Conservation (phyloP, 37 sponge, comb jelly and placozoan species). For the Mnemiopsis leidyi region DNA sequence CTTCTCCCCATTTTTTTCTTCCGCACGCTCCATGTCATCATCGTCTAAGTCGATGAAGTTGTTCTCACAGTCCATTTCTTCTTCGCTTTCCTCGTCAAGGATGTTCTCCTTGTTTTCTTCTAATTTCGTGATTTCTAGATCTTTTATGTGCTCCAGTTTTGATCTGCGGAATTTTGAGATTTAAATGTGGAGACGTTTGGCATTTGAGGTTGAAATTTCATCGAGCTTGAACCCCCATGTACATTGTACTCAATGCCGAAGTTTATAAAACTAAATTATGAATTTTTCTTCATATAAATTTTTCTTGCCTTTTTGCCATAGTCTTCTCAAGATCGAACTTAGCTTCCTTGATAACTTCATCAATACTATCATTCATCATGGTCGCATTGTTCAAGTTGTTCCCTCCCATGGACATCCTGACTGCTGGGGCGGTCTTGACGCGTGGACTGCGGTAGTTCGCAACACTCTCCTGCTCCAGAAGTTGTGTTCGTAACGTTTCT, state of each 20-base stretch:
- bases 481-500: constrained; percentile 72
- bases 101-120: constrained; percentile 68
- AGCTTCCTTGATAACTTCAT: constrained; percentile 62
- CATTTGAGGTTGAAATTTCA: too few species aligned
- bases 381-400: neutral
- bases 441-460: neutral
- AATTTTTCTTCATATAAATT: too few species aligned
- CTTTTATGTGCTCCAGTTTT: constrained; percentile 54
- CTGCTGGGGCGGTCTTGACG: neutral
- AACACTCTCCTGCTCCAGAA: neutral
- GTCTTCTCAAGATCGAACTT: constrained; percentile 60
- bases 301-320: constrained; percentile 48
- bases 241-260: too few species aligned
- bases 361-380: constrained; percentile 51
- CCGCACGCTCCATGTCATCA: neutral
- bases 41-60: constrained; percentile 21
- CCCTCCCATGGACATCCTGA: neutral
- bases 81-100: constrained; percentile 62
- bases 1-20: neutral
- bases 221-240: too few species aligned
- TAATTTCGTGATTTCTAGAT: neutral
- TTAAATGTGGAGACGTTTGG: too few species aligned
- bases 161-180: constrained; percentile 26
- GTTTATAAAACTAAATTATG: too few species aligned
- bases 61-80: constrained; percentile 52